Percentiles rank a stretch among this genome's conserved stretches.
Conservation (phyloP, 2,888 invertebrate genomes). For the Elegia similella region DNA sequence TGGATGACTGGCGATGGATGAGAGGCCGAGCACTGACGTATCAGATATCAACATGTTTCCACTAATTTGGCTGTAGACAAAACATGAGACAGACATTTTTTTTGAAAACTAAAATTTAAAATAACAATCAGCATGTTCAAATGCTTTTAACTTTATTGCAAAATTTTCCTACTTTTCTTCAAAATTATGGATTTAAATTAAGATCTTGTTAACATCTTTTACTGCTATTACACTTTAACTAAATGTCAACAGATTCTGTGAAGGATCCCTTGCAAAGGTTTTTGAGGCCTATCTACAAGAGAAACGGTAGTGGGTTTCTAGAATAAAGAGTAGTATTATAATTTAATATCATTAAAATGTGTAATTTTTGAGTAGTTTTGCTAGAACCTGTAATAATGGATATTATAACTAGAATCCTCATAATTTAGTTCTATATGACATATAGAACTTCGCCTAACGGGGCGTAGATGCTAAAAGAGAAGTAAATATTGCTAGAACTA, state of each 20-base stretch:
- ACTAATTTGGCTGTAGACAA: constrained; percentile 17
- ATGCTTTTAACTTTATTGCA: constrained; percentile 18
- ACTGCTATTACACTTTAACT: constrained; percentile 34
- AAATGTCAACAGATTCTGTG: constrained; percentile 70
- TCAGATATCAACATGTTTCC: constrained; percentile 17
- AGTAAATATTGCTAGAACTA: constrained; percentile 62
- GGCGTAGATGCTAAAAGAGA: constrained; percentile 78
- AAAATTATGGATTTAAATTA: constrained; percentile 15
- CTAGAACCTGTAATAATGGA: constrained; percentile 73
- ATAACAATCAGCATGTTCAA: constrained; percentile 25
- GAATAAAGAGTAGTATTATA: constrained; percentile 68
- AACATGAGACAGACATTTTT: neutral
- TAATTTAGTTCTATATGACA: constrained; percentile 67
- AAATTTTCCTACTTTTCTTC: constrained; percentile 17
- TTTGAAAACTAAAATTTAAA: constrained; percentile 3
- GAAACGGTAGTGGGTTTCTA: constrained; percentile 71
- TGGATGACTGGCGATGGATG: constrained; percentile 52
- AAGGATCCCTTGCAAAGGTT: constrained; percentile 67
- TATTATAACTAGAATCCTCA: constrained; percentile 62
- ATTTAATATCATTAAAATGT: constrained; percentile 58
- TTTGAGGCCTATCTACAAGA: constrained; percentile 60
- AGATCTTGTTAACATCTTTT: constrained; percentile 18
- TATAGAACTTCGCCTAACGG: constrained; percentile 75
- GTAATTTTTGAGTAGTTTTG: constrained; percentile 69
- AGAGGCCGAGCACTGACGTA: constrained; percentile 1